A percentile compares a stretch with the other conserved stretches of the same genome.
phyloP scores from a whole-genome alignment of 1,140 invertebrate species.

The Gonioctena quinquepunctata region DNA sequence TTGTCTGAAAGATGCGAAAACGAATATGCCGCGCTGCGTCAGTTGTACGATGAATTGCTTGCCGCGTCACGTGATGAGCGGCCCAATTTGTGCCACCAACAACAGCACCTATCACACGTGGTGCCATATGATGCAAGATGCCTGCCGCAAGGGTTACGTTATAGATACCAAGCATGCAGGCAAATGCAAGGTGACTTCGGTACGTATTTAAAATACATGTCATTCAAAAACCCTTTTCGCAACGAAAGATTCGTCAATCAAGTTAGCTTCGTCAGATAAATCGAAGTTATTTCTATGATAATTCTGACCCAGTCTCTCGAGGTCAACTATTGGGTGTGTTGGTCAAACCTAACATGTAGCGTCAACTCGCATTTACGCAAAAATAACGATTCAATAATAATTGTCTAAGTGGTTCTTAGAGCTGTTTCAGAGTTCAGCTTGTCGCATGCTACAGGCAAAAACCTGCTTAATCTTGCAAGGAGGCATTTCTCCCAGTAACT shows the following conservation, averaged over 20 bases:
- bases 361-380: no score
- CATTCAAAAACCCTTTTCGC: not conserved
- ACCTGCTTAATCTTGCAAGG: no score
- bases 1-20: conserved; percentile 74
- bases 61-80: conserved; percentile 55
- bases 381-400: no score
- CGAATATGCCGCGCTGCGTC: conserved; percentile 75
- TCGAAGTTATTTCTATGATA: not conserved
- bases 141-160: conserved; percentile 78
- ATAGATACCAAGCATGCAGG: conserved; percentile 77
- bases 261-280: not conserved
- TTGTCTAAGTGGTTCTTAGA: no score
- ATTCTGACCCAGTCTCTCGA: no score
- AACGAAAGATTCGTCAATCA: not conserved
- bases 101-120: conserved; percentile 83
- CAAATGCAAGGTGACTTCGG: conserved; percentile 58
- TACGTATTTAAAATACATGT: not conserved
- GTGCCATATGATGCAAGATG: conserved; percentile 84
- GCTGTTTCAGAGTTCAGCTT: no score
- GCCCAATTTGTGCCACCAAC: conserved; percentile 77
- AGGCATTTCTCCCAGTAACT: no score
- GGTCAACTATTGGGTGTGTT: no score
- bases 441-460: no score
- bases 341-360: no score
- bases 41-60: conserved; percentile 69